Base-by-base conservation (phyloP, 1,140 invertebrate genomes). In the Drosophila nasuta region DNA sequence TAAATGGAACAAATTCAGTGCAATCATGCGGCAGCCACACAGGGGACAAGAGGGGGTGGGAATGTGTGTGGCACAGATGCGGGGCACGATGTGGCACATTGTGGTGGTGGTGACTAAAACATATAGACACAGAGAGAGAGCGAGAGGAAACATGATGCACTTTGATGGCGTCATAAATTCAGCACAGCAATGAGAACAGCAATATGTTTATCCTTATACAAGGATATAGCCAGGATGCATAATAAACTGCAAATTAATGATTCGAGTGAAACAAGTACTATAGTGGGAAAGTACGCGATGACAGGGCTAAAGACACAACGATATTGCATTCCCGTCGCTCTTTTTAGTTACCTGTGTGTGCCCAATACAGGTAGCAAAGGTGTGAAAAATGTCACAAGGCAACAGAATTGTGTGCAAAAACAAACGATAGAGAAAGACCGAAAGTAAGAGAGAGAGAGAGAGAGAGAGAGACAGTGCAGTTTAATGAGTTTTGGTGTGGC, bases 231-330 rank as follows among this genome's bases (percentile, higher is more conserved):
- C 58, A 60, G 56, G 49, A 58, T 45, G 68, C 77, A 85, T 77
- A 85, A 85, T 83, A 83, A 77, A 85, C 81, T 51, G 30, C 60
- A 85, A 70, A 85, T 81, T 83, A 85, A 83, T 86, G 81, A 83
- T 83, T 81, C 73, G 20, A 51, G 41, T 7, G 79, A 87, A 82
- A 25, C 20, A 25, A 25, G 20, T 25, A 25, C 20, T 25, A 25
- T 87, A 73, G 82, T 88, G 83, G 82, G 79, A 86, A 88, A 88
- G 62, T 82, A 75, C 81, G 72, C 72, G 63, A 56, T 74, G 56
- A 74, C 56, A 45, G 17, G 5, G 17, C 54, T 33, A 64, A 46
- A 25, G 20, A 25, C 7, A 38, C 8, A 25, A 8, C 8, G 28
- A 15, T 13, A 63, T 20, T 45, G 17, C 33, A 52, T 41, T 13